Percentiles rank a stretch among this genome's conserved stretches.
Evolutionary conservation across 2,888 invertebrate species (phyloP).

Genomic region (Melikaiella ostensackeni): DNA sequence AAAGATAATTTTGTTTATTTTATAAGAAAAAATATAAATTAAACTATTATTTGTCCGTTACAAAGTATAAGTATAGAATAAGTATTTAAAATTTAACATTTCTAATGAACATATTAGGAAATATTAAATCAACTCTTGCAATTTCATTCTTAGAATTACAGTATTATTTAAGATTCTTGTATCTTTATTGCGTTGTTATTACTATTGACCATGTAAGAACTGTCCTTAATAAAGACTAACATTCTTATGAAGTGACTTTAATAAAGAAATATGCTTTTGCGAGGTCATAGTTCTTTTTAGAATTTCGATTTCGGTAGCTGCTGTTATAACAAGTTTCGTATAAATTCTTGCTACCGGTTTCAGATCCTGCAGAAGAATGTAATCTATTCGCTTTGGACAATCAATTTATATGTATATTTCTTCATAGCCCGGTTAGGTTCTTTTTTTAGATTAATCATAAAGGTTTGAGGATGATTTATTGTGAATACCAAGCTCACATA

Average conservation of each 20-base stretch:
- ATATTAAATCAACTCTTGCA: too few relatives aligned
- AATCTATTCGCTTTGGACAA: constrained; percentile 20
- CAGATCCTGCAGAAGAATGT: constrained; percentile 31
- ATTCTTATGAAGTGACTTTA: neutral
- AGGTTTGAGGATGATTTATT: constrained; percentile 26
- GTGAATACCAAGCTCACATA: neutral
- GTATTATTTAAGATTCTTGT: too few relatives aligned
- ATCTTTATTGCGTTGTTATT: too few relatives aligned
- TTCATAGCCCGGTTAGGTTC: constrained; percentile 18
- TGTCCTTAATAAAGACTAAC: too few relatives aligned
- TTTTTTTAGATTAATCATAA: constrained; percentile 26
- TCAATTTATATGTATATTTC: constrained; percentile 40
- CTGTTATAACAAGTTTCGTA: constrained; percentile 28
- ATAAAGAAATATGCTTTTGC: constrained; percentile 8
- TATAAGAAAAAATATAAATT: too few relatives aligned
- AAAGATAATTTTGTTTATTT: too few relatives aligned
- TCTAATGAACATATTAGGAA: too few relatives aligned
- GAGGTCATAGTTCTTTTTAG: neutral
- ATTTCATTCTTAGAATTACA: too few relatives aligned
- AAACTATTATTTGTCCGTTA: too few relatives aligned
- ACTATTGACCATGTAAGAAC: too few relatives aligned
- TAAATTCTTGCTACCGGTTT: constrained; percentile 37
- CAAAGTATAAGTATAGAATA: too few relatives aligned
- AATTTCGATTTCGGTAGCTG: constrained; percentile 33
- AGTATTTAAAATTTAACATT: too few relatives aligned